Evolutionary conservation across 2,888 invertebrate genomes (phyloP).

Genomic region (Philereme transversata): DNA sequence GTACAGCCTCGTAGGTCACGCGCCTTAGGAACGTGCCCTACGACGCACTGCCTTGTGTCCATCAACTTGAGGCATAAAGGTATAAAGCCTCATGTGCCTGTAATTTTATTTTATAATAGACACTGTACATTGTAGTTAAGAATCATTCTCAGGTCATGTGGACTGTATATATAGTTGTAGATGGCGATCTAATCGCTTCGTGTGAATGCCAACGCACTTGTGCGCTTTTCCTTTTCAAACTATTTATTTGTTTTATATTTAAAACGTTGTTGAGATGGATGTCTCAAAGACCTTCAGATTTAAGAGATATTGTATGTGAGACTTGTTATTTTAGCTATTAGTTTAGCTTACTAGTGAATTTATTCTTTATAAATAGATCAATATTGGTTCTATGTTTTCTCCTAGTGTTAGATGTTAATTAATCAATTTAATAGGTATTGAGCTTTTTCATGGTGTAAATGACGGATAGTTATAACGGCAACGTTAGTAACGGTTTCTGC

Average conservation of each 20-base stretch:
- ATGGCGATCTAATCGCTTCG: slow-evolving; percentile 63
- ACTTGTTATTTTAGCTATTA: slow-evolving; percentile 53
- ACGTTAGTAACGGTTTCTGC: slow-evolving; percentile 9
- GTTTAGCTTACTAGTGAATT: slow-evolving; percentile 59
- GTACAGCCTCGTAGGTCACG: no score
- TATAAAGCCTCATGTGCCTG: no score
- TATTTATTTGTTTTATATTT: slow-evolving; percentile 64
- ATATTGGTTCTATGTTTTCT: slow-evolving; percentile 40
- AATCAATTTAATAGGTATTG: slow-evolving; percentile 30
- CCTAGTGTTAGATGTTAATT: slow-evolving; percentile 24
- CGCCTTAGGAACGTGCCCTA: no score
- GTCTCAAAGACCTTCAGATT: slow-evolving; percentile 60
- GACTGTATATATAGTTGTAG: slow-evolving; percentile 71
- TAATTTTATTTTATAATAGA: slow-evolving; percentile 36
- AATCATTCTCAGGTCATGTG: slow-evolving; percentile 57
- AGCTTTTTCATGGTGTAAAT: slow-evolving; percentile 30
- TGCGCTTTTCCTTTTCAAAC: slow-evolving; percentile 55
- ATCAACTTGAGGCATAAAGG: no score
- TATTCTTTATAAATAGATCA: slow-evolving; percentile 51
- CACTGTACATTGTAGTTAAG: slow-evolving; percentile 60
- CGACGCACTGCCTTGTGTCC: no score
- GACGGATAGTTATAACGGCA: slow-evolving; percentile 16
- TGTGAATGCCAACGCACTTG: slow-evolving; percentile 46
- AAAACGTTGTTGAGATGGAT: slow-evolving; percentile 59
- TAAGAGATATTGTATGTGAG: slow-evolving; percentile 46